phyloP scores from a whole-genome alignment of 2,113 vertebrate species.

The Marcusenius ussheri region DNA sequence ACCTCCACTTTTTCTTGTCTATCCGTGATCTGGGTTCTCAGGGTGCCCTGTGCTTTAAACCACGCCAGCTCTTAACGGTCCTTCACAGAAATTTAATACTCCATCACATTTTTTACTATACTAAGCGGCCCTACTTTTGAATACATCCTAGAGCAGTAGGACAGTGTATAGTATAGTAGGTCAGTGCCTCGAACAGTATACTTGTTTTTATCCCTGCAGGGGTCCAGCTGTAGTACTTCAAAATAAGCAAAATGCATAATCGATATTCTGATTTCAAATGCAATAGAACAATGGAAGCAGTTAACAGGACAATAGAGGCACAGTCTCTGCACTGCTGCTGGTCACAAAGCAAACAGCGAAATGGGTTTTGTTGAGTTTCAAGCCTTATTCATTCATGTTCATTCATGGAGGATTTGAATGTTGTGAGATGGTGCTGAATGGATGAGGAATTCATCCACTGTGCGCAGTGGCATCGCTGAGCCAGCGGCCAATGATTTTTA shows the following conservation, averaged over 20 bases:
- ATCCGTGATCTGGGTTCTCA: background rate
- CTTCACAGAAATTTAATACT: background rate
- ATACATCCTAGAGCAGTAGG: background rate
- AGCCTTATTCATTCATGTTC: background rate
- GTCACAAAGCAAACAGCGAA: background rate
- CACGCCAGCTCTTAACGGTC: background rate
- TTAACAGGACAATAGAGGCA: background rate
- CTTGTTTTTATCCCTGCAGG: background rate
- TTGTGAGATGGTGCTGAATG: background rate
- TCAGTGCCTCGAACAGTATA: background rate
- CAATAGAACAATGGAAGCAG: background rate
- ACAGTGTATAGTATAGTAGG: background rate
- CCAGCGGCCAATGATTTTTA: background rate
- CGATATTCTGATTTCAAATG: background rate
- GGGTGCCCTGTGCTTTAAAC: background rate
- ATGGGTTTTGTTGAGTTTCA: background rate
- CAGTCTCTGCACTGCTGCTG: background rate
- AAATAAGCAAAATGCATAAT: background rate
- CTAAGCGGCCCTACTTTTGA: background rate
- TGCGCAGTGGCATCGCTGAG: background rate
- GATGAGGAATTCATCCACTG: background rate
- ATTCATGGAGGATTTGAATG: background rate
- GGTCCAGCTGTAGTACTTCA: background rate
- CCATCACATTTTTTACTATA: background rate
- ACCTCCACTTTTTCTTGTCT: background rate